Base-by-base conservation (phyloP, 1,140 invertebrate genomes). In the Adelges cooleyi region DNA sequence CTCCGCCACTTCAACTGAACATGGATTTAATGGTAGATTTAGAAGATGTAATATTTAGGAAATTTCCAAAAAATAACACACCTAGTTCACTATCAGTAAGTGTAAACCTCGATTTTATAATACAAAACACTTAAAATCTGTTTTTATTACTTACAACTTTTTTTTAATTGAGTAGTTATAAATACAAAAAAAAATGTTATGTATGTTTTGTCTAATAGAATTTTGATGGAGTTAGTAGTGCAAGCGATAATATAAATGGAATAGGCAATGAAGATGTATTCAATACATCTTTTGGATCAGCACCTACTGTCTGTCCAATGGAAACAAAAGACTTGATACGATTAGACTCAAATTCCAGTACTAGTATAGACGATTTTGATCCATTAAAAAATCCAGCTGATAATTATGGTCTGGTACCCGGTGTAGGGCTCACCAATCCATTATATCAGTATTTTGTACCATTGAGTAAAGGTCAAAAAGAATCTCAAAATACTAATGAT, bases 1-100 rank as follows among this genome's bases (percentile, higher is more conserved):
- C 56, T 15, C 27, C 56, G 15, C 17, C 25, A 11, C 40, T 42
- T n/a, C 66, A 70, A 69, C 69, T 82, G 42, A 75, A 81, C 68
- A 81, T 84, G 68, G 82, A 85, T 73, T 73, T 85, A 46, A 82
- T 85, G 81, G 79, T 80, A 52, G 83, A 84, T 74, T 74, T 85
- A 56, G 77, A 82, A 68, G 81, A 85, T 72, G 77, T 84, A 22
- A 77, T 85, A 18, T 75, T 74, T 68, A 70, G 71, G 20, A 36
- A 53, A 29, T 46, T 62, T 33, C 25, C 56, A n/a, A 72, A 75
- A 62, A 71, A 74, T 51, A 71, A 72, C 25, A 69, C 73, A 17
- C 48, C 68, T n/a, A 67, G 20, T 5, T 65, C 66, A 72, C 80
- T 81, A 75, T 79, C 80, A 71, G 80, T 81, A 50, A 6, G 29